Percentiles rank a stretch among this genome's conserved stretches.
These are phyloP conservation scores for Phalacrocorax brasilianus DNA, from an alignment of 2,113 vertebrate genomes.

Conservation along the genomic window DNA sequence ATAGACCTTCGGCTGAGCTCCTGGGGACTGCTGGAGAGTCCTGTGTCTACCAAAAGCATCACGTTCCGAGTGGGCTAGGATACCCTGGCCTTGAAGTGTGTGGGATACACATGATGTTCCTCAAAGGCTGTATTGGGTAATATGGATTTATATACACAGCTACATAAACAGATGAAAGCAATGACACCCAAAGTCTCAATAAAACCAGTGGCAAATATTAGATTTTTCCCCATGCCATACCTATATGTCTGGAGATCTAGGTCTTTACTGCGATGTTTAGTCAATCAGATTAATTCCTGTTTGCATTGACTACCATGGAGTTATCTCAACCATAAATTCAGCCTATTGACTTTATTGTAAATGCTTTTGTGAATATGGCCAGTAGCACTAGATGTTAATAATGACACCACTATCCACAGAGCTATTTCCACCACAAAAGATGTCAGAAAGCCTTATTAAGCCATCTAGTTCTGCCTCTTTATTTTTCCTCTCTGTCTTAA, in stretches of 20 bases:
- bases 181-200: background rate
- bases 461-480: background rate
- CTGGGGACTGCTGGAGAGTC: background rate
- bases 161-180: background rate
- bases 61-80: background rate
- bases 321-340: background rate
- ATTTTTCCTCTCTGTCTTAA: background rate
- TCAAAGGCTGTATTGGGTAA: background rate
- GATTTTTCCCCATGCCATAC: background rate
- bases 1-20: background rate
- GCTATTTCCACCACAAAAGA: background rate
- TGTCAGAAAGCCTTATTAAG: conserved; percentile 7
- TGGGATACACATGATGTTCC: background rate
- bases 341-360: background rate
- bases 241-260: background rate
- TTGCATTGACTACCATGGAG: background rate
- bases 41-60: background rate
- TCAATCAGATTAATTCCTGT: background rate
- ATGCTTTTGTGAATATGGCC: background rate
- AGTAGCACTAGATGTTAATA: background rate
- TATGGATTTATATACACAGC: background rate
- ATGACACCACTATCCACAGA: background rate
- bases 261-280: background rate
- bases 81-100: background rate
- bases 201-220: background rate